Conservation (phyloP, 2,888 invertebrate genomes). For the Epinotia ramella region DNA sequence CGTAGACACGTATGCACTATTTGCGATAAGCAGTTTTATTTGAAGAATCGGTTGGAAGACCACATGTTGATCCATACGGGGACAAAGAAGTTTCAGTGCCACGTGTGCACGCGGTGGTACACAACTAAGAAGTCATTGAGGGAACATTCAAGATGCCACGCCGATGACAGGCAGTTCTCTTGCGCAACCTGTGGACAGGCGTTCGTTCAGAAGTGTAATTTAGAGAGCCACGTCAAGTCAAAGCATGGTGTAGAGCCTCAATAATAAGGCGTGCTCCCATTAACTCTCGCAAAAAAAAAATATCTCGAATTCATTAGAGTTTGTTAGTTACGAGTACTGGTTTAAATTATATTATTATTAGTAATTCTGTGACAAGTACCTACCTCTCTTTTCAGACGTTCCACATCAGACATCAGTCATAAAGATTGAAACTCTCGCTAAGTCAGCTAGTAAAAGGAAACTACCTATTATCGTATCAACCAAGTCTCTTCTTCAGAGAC, state of each 20-base stretch:
- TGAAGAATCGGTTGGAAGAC: constrained; percentile 59
- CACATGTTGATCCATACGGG: constrained; percentile 68
- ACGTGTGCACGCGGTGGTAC: constrained; percentile 62
- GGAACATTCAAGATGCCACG: constrained; percentile 65
- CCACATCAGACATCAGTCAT: neutral
- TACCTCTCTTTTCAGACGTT: constrained; percentile 36
- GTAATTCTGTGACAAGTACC: constrained; percentile 13
- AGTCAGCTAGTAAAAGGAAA: neutral
- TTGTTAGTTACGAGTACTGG: too few species aligned
- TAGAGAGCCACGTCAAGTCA: constrained; percentile 68
- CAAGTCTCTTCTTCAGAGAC: constrained; percentile 46
- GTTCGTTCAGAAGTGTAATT: constrained; percentile 66
- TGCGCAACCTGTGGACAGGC: constrained; percentile 54
- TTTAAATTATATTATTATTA: neutral
- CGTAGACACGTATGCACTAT: constrained; percentile 59
- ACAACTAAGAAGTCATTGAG: constrained; percentile 64
- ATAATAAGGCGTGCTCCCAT: neutral
- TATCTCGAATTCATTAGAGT: neutral
- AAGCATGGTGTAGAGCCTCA: constrained; percentile 1
- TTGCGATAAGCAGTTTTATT: constrained; percentile 64
- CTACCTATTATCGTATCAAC: neutral
- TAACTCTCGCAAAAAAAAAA: neutral
- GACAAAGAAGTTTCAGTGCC: constrained; percentile 62
- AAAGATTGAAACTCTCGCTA: neutral
- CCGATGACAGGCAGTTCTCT: constrained; percentile 32